These are phyloP conservation scores for Pollenia labialis DNA, from an alignment of 2,888 invertebrate species.

Conservation along the genomic window DNA sequence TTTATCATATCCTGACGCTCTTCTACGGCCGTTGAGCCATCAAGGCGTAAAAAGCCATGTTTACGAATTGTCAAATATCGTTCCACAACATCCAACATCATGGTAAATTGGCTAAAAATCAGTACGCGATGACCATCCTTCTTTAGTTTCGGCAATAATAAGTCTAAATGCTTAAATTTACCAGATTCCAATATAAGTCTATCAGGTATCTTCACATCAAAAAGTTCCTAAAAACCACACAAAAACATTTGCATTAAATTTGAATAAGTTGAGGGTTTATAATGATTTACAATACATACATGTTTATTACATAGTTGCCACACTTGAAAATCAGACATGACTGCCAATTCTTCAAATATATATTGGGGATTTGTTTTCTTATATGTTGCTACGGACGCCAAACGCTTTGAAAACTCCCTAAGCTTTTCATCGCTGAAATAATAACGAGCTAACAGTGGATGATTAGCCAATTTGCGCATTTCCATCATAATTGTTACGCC, in stretches of 20 bases:
- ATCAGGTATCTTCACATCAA: constrained; percentile 87
- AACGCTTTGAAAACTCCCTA: constrained; percentile 88
- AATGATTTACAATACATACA: constrained; percentile 77
- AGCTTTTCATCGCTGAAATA: constrained; percentile 88
- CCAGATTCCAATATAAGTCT: constrained; percentile 92
- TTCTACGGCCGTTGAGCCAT: constrained; percentile 94
- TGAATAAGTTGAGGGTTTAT: background rate
- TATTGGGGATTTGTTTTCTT: constrained; percentile 91
- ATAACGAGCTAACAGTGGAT: constrained; percentile 92
- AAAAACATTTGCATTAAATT: background rate
- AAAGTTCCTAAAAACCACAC: constrained; percentile 86
- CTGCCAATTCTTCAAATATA: constrained; percentile 93
- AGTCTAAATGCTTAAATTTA: constrained; percentile 93
- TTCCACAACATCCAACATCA: constrained; percentile 96
- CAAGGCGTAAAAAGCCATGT: constrained; percentile 91
- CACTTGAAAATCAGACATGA: constrained; percentile 96
- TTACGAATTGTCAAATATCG: constrained; percentile 91
- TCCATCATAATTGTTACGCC: constrained; percentile 95
- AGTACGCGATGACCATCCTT: constrained; percentile 92
- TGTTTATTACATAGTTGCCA: constrained; percentile 90
- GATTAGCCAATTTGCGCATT: constrained; percentile 96
- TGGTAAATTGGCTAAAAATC: constrained; percentile 98
- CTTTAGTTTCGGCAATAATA: constrained; percentile 90
- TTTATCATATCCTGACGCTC: constrained; percentile 96
- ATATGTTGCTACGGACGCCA: constrained; percentile 88